Evolutionary conservation across 2,797 vertebrate genomes (phyloP), one percentile per base, ranked within the genome.

Genomic region (Melanotaenia trifasciata): DNA sequence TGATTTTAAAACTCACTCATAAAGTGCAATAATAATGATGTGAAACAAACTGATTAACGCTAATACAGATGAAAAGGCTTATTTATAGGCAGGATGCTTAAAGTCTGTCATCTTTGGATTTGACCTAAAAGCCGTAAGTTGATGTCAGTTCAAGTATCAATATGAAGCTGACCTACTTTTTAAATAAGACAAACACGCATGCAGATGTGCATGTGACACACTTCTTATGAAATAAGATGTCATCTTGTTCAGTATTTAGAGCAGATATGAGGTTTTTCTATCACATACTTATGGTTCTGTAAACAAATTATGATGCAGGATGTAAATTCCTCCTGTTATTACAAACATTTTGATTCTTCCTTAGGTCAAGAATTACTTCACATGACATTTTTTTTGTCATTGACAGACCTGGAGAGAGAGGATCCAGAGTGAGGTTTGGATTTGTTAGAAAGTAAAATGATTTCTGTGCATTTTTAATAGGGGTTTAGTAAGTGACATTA

Each of bases 151-250:
- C 64, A 56, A 68, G 60, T 22, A 32, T 24, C 1, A n/a, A 76
- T 58, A 38, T 66, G 30, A 61, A 70, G 57, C 28, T 56, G 47
- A 74, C 38, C 20, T n/a, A 53, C 56, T 61, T 75, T 66, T 32
- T 65, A 58, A 47, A 63, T 22, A 56, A 8, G 5, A 53, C 12
- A 11, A 22, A 22, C n/a, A 7, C 10, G 22, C 50, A 51, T 51
- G 50, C 3, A 51, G n/a, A 38, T 56, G 20, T 28, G 13, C 16
- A 38, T 38, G 20, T 65, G 11, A 58, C 20, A 35, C 56, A 58
- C 32, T 10, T n/a, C n/a, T 3, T 3, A 64, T 47, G 45, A 64
- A 30, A 64, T 62, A 40, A 51, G 40, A 28, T 60, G 24, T 57
- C 53, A 16, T 43, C 13, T 43, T 51, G 1, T 51, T 24, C 1